Base-by-base conservation (phyloP, 2,888 invertebrate genomes). In the Melieria omissa region DNA sequence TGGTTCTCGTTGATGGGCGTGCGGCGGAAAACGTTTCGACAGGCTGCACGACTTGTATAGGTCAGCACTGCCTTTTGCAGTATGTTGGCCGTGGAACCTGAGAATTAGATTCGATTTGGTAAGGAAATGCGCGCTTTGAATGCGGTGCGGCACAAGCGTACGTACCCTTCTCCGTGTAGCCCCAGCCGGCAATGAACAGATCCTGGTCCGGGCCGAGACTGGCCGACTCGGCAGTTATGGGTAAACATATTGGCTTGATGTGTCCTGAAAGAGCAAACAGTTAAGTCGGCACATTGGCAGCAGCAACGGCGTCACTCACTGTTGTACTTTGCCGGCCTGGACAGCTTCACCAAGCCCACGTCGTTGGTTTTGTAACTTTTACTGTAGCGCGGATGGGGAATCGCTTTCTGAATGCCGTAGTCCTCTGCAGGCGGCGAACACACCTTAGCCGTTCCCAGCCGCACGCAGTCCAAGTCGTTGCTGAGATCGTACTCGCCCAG, bases 261-360 rank as follows among this genome's bases (percentile, higher is more conserved):
- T 83, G 83, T 5, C 7, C 74, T 77, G 74, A 55, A 58, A 74
- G 12, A 65, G 58, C 41, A 10, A 42, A 10, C 4, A 42, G 14
- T 10, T 46, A 6, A 42, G n/a, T 16, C 7, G 16, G 29, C 29
- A 3, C 5, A 52, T 44, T 44, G 7, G 14, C n/a, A 14, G 41
- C 55, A 29, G 6, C 45, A 47, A 9, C 9, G 16, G n/a, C 41
- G n/a, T 57, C 55, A 73, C 73, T 74, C 69, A 81, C 81, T 63
- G 52, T 73, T 58, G 54, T 79, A 88, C 79, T 66, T 62, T 0
- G 82, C 85, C 9, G 76, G 41, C 0, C 78, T 77, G 46, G 81
- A 72, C 4, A 86, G 66, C 77, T 90, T 88, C 66, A 92, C 81
- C 5, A 92, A 80, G 0, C 89, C 92, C 63, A 92, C 89, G 76